Evolutionary conservation across 2,113 vertebrate genomes (phyloP), one percentile per base, ranked within the genome.

Genomic region (Phrynosoma platyrhinos): DNA sequence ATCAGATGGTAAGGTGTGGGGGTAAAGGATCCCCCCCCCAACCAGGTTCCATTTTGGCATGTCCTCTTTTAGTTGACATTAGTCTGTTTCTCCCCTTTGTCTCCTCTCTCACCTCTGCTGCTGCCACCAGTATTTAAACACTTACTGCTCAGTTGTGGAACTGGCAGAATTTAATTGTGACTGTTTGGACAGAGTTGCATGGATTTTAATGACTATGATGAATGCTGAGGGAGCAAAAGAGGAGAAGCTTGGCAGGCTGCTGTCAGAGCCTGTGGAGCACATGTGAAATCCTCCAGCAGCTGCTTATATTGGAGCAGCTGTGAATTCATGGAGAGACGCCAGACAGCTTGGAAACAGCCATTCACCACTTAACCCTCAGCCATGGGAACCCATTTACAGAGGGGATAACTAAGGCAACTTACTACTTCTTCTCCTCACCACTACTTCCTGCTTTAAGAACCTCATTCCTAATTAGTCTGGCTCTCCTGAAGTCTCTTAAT

Each of bases 251-350:
- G 80, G 85, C 83, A 89, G 78, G 77, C 83, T 80, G 78, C 78
- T 89, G 77, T 81, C 74, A 78, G 80, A 87, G 80, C 89, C 85
- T 83, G 64, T 27, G 66, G 89, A 66, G 66, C 66, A 83, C 80
- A 86, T 83, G 66, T 83, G 66, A 88, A 84, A 84, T 84, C 36
- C 82, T 88, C 52, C 32, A 77, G 69, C 79, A 82, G 84, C 84
- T 10, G 69, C n/a, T 58, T 89, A 69, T 85, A 81, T 82, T 85
- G 78, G 71, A 80, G 69, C 83, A 89, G 88, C 88, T 89, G 88
- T 82, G 84, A 82, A 86, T 77, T 81, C 64, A 32, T 87, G 84
- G 89, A 87, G 84, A 78, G 74, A 86, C 79, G 88, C 88, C 88
- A 86, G 88, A 42, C 62, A 76, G 62, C 84, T 82, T 86, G 52